Conservation (phyloP, 2,888 invertebrate genomes). For the Camponotus fellah region DNA sequence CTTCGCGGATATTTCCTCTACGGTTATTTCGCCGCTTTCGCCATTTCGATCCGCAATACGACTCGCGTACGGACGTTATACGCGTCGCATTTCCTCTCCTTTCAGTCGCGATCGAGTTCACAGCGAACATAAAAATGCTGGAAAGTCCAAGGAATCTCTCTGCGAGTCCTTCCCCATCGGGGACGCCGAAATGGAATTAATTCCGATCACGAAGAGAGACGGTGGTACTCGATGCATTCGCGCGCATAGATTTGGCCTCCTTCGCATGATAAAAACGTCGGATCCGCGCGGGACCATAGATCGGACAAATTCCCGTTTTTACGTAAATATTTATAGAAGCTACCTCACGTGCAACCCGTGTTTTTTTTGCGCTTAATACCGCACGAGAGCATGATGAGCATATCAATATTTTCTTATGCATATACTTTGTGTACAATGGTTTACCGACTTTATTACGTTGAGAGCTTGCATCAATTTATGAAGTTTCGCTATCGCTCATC, state of each 20-base stretch:
- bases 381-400: conserved; percentile 5
- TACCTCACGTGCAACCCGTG: conserved; percentile 5
- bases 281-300: background rate
- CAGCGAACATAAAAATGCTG: conserved; percentile 39
- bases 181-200: conserved; percentile 26
- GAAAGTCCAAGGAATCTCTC: conserved; percentile 32
- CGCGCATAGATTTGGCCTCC: background rate
- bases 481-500: background rate
- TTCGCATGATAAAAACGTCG: conserved; percentile 33
- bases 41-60: conserved; percentile 27
- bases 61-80: background rate
- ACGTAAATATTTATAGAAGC: conserved; percentile 48
- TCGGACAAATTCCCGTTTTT: conserved; percentile 39
- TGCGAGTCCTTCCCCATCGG: background rate
- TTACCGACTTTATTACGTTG: background rate
- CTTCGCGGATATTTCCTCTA: conserved; percentile 6
- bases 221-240: conserved; percentile 23
- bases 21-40: conserved; percentile 32
- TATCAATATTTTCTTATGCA: conserved; percentile 28
- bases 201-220: conserved; percentile 51
- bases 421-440: background rate
- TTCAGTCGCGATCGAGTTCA: conserved; percentile 28
- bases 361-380: conserved; percentile 32
- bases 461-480: background rate
- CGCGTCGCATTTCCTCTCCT: conserved; percentile 1